Percentiles rank a stretch among this genome's conserved stretches.
These are phyloP conservation scores for rat (Rattus norvegicus) DNA, from an alignment of 2,113 vertebrate species.

Conservation along the genomic window GRCr8 NC_086023.1:152479001-152479500, in stretches of 20 bases:
- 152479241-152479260: background rate
- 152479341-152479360: background rate
- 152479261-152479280: background rate
- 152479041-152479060: background rate
- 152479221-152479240: no score
- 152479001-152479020: constrained; percentile 19
- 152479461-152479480: background rate
- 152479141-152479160: background rate
- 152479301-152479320: background rate
- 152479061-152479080: background rate
- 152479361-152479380: background rate
- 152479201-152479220: background rate
- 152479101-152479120: background rate
- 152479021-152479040: background rate
- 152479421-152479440: background rate
- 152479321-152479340: background rate
- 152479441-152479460: background rate
- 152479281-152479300: background rate
- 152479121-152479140: background rate
- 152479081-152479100: background rate
- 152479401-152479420: background rate
- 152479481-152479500: no score
- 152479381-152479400: background rate
- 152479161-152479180: background rate
- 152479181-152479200: background rate